Conservation (phyloP, 1,140 invertebrate species). For the Propsilocerus akamusi region DNA sequence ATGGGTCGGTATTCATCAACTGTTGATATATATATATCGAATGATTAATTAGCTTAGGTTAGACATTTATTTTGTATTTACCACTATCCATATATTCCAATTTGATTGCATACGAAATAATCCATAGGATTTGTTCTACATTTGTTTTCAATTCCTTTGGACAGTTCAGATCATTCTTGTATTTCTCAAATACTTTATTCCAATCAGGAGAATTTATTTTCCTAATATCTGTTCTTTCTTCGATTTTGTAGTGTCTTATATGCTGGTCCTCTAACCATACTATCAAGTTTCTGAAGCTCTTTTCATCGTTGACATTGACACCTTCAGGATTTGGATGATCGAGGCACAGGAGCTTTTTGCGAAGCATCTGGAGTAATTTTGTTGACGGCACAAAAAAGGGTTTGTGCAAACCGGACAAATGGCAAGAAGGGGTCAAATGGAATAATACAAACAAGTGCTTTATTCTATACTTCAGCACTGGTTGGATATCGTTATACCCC, state of each 20-base stretch:
- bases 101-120: slow-evolving; percentile 64
- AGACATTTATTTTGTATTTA: no score
- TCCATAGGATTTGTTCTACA: slow-evolving; percentile 61
- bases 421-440: no score
- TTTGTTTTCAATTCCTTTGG: slow-evolving; percentile 27
- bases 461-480: no score
- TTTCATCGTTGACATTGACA: slow-evolving; percentile 49
- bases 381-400: no score
- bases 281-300: slow-evolving; percentile 59
- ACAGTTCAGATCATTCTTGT: slow-evolving; percentile 54
- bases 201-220: slow-evolving; percentile 41
- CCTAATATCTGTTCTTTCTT: slow-evolving; percentile 53
- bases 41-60: no score
- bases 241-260: slow-evolving; percentile 73
- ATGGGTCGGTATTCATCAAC: slow-evolving; percentile 50
- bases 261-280: slow-evolving; percentile 90
- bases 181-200: slow-evolving; percentile 52
- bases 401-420: no score
- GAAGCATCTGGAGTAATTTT: slow-evolving; percentile 34
- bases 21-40: no score
- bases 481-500: no score
- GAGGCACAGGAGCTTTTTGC: slow-evolving; percentile 51
- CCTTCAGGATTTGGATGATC: slow-evolving; percentile 50
- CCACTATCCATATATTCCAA: slow-evolving; percentile 68
- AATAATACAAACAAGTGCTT: no score